These are phyloP conservation scores for Epinephelus malabaricus DNA, from an alignment of 2,797 vertebrate genomes.

Conservation along the genomic window DNA sequence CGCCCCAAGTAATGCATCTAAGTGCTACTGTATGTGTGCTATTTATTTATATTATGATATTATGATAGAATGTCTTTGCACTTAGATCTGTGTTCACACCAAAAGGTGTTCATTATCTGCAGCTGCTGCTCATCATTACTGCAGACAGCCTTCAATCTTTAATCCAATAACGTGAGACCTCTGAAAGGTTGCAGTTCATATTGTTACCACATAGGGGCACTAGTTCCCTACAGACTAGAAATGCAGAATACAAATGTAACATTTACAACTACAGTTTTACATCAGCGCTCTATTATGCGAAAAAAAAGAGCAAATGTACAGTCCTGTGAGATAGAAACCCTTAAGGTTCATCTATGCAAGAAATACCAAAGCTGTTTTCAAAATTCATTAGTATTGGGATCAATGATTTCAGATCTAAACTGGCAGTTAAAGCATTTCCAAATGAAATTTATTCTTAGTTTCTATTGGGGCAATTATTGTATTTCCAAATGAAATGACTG, in stretches of 20 bases:
- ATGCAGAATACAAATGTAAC: background rate
- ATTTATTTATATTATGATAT: too few relatives aligned
- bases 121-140: background rate
- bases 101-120: conserved; percentile 3
- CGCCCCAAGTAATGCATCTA: too few relatives aligned
- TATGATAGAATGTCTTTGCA: too few relatives aligned
- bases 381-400: too few relatives aligned
- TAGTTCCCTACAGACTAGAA: background rate
- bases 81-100: background rate
- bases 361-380: background rate
- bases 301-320: background rate
- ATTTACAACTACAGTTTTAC: background rate
- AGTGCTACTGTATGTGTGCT: too few relatives aligned
- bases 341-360: background rate
- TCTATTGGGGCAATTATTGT: background rate
- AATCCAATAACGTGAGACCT: background rate
- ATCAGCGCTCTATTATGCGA: background rate
- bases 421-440: background rate
- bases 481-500: background rate
- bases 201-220: conserved; percentile 6
- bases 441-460: background rate
- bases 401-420: background rate
- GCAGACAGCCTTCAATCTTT: too few relatives aligned
- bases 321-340: too few relatives aligned
- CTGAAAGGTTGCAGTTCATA: background rate